A percentile compares a stretch with the other conserved stretches of the same genome.
These are phyloP conservation scores for Amblyjoppa proteus DNA, from an alignment of 2,888 invertebrate genomes.

Conservation along the genomic window DNA sequence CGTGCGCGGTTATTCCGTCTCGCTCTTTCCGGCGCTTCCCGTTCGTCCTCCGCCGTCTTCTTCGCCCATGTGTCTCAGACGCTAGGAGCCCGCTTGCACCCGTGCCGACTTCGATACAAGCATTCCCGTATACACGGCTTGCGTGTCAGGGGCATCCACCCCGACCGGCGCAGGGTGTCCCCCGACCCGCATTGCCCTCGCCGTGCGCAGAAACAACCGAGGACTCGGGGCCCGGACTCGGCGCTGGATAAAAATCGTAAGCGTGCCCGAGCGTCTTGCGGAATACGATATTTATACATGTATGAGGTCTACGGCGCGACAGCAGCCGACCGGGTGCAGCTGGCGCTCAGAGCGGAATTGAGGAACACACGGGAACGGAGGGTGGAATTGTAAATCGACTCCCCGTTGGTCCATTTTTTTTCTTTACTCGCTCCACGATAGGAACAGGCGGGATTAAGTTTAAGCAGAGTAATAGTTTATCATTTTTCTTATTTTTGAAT, in stretches of 20 bases:
- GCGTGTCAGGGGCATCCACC: slow-evolving; percentile 41
- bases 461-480: no score
- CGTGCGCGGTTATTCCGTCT: slow-evolving; percentile 25
- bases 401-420: slow-evolving; percentile 7
- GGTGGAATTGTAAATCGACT: not conserved
- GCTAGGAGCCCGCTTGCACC: slow-evolving; percentile 1
- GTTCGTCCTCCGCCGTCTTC: slow-evolving; percentile 4
- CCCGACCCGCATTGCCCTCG: slow-evolving; percentile 22
- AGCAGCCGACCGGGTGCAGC: slow-evolving; percentile 44
- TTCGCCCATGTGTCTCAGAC: not conserved
- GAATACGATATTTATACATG: slow-evolving; percentile 10
- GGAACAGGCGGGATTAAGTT: not conserved
- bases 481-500: no score
- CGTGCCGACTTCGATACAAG: not conserved
- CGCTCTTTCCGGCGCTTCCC: slow-evolving; percentile 19
- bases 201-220: not conserved
- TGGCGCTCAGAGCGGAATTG: slow-evolving; percentile 35
- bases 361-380: slow-evolving; percentile 11
- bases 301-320: slow-evolving; percentile 9
- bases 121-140: not conserved
- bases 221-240: not conserved
- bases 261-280: not conserved
- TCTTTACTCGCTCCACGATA: not conserved
- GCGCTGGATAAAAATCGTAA: not conserved
- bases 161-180: slow-evolving; percentile 25